Conservation (phyloP, 2,797 vertebrate genomes). For the Lates japonicus region DNA sequence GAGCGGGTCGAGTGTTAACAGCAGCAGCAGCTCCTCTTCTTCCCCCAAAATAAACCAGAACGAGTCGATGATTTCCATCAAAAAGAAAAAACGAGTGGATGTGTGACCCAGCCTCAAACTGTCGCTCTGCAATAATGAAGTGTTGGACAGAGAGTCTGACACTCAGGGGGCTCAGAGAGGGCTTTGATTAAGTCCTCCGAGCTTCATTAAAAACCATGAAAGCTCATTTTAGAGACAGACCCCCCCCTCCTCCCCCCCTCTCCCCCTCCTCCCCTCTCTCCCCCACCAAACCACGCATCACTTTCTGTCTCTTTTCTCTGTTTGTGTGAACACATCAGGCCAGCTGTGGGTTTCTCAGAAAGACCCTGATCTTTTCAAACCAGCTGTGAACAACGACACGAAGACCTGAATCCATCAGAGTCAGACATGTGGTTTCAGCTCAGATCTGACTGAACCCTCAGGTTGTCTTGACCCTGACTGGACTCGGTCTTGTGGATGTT, state of each 20-base stretch:
- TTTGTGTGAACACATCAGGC: neutral
- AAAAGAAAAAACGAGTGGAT: neutral
- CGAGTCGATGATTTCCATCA: slow-evolving; percentile 13
- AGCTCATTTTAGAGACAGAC: slow-evolving; percentile 62
- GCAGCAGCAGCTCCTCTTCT: neutral
- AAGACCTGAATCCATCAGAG: neutral
- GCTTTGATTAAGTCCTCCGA: slow-evolving; percentile 67
- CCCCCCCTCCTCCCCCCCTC: neutral
- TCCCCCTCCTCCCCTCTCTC: neutral
- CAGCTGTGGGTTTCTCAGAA: neutral
- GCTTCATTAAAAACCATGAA: slow-evolving; percentile 67
- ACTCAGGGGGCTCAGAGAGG: slow-evolving; percentile 52
- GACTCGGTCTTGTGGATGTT: too few species aligned
- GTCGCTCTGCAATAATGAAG: slow-evolving; percentile 55
- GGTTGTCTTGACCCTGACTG: too few species aligned
- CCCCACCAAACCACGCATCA: slow-evolving; percentile 2
- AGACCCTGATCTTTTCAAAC: too few species aligned
- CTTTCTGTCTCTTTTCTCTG: slow-evolving; percentile 5
- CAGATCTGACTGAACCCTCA: too few species aligned
- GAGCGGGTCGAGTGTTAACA: too few species aligned
- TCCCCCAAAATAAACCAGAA: neutral
- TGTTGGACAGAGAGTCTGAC: slow-evolving; percentile 50
- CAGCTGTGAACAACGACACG: neutral
- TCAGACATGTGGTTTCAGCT: too few species aligned
- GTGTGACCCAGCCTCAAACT: slow-evolving; percentile 48